These are phyloP conservation scores for Sceloporus undulatus DNA, from an alignment of 2,113 vertebrate species.

Conservation along the genomic window DNA sequence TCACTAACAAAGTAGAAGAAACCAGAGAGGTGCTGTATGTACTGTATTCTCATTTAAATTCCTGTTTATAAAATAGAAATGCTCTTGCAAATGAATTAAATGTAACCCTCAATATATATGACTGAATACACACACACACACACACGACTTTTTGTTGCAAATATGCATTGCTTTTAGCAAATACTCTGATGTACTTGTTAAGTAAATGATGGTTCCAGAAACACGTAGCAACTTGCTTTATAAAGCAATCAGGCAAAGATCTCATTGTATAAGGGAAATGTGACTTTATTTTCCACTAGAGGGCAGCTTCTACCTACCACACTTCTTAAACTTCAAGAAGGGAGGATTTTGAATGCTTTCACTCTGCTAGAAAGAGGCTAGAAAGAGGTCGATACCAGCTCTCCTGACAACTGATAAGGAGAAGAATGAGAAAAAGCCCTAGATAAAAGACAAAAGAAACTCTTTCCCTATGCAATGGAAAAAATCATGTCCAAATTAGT, in stretches of 20 bases:
- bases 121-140: background rate
- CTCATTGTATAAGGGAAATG: background rate
- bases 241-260: rapidly evolving
- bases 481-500: background rate
- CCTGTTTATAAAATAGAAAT: background rate
- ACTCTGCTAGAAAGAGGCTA: background rate
- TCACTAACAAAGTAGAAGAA: background rate
- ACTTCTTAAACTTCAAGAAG: background rate
- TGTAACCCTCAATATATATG: background rate
- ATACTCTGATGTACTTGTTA: background rate
- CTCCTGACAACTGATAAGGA: background rate
- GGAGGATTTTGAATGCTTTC: background rate
- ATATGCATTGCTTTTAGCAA: background rate
- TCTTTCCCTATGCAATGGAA: background rate
- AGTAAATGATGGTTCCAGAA: conserved; percentile 21
- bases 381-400: background rate
- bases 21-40: background rate
- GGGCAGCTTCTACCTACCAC: conserved; percentile 69
- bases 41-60: background rate
- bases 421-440: background rate
- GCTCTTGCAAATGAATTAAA: conserved; percentile 2
- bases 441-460: background rate
- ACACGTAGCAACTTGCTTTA: background rate
- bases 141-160: background rate
- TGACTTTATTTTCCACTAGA: conserved; percentile 74